Evolutionary conservation across 2,113 vertebrate species (phyloP).

Genomic region (Trematomus loennbergii): DNA sequence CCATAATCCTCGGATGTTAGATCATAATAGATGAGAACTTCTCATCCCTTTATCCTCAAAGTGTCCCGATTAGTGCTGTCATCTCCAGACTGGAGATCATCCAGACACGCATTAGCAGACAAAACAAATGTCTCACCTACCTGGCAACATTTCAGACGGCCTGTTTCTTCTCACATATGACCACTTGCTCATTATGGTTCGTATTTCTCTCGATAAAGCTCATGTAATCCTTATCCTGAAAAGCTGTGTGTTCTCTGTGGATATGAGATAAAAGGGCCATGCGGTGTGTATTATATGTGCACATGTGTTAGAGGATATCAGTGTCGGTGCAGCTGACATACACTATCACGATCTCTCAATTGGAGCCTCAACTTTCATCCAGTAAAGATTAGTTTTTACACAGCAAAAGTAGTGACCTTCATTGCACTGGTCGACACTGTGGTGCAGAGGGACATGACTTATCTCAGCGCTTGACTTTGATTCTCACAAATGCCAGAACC

Average conservation of each 20-base stretch:
- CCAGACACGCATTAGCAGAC: conserved; percentile 15
- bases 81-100: conserved; percentile 24
- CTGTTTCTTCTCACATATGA: conserved; percentile 16
- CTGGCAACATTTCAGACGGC: conserved; percentile 4
- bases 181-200: conserved; percentile 13
- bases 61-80: conserved; percentile 17
- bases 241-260: conserved; percentile 48
- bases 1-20: conserved; percentile 14
- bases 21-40: conserved; percentile 36
- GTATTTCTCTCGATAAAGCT: conserved; percentile 32
- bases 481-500: conserved; percentile 38
- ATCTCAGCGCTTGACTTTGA: conserved; percentile 45
- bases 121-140: conserved; percentile 49
- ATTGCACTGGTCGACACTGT: conserved; percentile 31
- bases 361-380: conserved; percentile 19
- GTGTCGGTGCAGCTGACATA: conserved; percentile 9
- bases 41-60: conserved; percentile 2
- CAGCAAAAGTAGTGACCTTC: conserved; percentile 51
- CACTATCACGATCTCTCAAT: conserved; percentile 25
- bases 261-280: conserved; percentile 20
- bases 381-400: conserved; percentile 45
- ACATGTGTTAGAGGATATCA: conserved; percentile 1
- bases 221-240: conserved; percentile 10
- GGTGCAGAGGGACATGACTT: conserved; percentile 39
- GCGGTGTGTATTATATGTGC: conserved; percentile 10